Percentiles rank a stretch among this genome's conserved stretches.
These are phyloP conservation scores for Rousettus madagascariensis DNA, from an alignment of 2,797 vertebrate genomes.

Conservation along the genomic window DNA sequence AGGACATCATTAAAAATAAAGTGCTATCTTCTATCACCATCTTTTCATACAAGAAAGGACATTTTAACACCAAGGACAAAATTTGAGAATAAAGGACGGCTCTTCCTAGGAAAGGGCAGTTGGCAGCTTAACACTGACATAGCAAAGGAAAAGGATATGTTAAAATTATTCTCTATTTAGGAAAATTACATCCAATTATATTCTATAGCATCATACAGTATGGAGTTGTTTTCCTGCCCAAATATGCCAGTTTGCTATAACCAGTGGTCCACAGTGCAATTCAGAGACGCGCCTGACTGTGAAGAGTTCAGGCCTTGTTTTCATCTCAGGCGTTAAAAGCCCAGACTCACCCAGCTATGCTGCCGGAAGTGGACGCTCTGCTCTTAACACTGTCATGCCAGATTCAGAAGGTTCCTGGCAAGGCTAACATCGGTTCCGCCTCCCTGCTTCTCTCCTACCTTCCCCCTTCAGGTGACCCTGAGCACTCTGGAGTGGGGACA, in stretches of 20 bases:
- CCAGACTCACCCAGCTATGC: background rate
- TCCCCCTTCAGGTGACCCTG: background rate
- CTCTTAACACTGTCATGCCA: background rate
- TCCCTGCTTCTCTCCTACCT: background rate
- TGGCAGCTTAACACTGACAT: slow-evolving; percentile 56
- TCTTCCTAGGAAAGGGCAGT: slow-evolving; percentile 69
- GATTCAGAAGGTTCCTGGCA: background rate
- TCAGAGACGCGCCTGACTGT: background rate
- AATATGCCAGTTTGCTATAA: background rate
- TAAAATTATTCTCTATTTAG: slow-evolving; percentile 46
- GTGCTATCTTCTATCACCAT: slow-evolving; percentile 39
- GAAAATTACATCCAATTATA: slow-evolving; percentile 22
- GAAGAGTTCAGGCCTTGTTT: background rate
- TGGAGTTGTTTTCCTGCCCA: slow-evolving; percentile 50
- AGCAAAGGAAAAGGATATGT: slow-evolving; percentile 28
- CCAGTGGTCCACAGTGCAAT: background rate
- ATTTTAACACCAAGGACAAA: slow-evolving; percentile 73
- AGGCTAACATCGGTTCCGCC: background rate
- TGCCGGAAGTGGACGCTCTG: background rate
- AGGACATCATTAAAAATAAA: slow-evolving; percentile 54
- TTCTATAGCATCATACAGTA: background rate
- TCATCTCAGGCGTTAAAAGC: background rate
- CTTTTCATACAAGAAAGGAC: slow-evolving; percentile 61
- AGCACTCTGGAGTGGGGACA: background rate
- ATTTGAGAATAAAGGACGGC: slow-evolving; percentile 71